phyloP scores from a whole-genome alignment of 1,140 invertebrate genomes.

The Leptinotarsa defecta region DNA sequence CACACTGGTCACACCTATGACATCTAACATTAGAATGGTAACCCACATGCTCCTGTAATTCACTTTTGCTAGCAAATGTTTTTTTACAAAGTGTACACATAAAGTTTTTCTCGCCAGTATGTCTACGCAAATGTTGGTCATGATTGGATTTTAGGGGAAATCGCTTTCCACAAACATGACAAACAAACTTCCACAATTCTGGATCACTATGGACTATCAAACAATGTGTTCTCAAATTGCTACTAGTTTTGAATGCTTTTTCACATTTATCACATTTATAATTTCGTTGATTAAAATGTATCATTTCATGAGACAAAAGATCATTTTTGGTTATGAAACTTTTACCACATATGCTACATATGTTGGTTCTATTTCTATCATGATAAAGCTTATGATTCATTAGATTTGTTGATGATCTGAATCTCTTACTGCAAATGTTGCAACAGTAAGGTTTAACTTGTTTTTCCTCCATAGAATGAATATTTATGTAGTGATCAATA shows the following conservation, averaged over 20 bases:
- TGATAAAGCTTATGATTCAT: slow-evolving; percentile 47
- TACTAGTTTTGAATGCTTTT: slow-evolving; percentile 60
- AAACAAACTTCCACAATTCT: slow-evolving; percentile 45
- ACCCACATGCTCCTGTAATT: slow-evolving; percentile 44
- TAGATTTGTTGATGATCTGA: slow-evolving; percentile 38
- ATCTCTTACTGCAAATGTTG: slow-evolving; percentile 38
- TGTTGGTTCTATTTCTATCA: slow-evolving; percentile 45
- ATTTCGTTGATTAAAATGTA: slow-evolving; percentile 70
- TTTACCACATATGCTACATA: slow-evolving; percentile 62
- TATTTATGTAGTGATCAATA: slow-evolving; percentile 38
- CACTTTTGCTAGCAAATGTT: slow-evolving; percentile 60
- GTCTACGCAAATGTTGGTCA: slow-evolving; percentile 73
- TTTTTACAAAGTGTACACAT: slow-evolving; percentile 74
- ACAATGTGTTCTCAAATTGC: slow-evolving; percentile 43
- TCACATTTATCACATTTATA: slow-evolving; percentile 70
- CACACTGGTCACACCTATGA: slow-evolving; percentile 47
- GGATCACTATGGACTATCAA: slow-evolving; percentile 47
- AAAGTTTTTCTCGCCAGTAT: slow-evolving; percentile 72
- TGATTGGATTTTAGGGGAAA: slow-evolving; percentile 46
- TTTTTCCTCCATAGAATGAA: slow-evolving; percentile 39
- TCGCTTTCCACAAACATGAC: slow-evolving; percentile 39
- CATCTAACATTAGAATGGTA: slow-evolving; percentile 42
- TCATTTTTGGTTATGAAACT: slow-evolving; percentile 64
- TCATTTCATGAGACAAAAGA: slow-evolving; percentile 59
- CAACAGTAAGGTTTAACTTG: slow-evolving; percentile 43